Percentiles rank a stretch among this genome's conserved stretches.
Evolutionary conservation across 2,113 vertebrate species (phyloP).

Genomic region (Pardalotus punctatus): DNA sequence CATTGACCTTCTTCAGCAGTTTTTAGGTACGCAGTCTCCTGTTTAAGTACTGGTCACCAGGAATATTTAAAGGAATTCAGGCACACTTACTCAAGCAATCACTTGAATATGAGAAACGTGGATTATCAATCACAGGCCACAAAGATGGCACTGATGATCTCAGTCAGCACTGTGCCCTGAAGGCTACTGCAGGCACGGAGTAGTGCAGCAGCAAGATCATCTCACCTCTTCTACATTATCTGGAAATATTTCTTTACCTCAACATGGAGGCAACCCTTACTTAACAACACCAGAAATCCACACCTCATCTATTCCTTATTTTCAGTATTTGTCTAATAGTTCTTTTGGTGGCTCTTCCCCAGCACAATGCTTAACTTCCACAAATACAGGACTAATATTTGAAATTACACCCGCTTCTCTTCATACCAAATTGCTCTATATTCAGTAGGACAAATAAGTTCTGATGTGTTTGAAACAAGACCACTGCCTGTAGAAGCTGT

Average conservation of each 20-base stretch:
- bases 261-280: not conserved
- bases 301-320: not conserved
- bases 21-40: not conserved
- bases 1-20: too few relatives aligned
- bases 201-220: not conserved
- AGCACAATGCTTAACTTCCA: rapidly evolving
- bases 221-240: not conserved
- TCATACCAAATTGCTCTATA: not conserved
- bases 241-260: not conserved
- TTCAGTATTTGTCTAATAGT: not conserved
- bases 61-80: not conserved
- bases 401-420: not conserved
- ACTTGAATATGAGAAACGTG: not conserved
- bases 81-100: not conserved
- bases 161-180: not conserved
- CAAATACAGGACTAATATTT: not conserved
- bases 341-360: not conserved
- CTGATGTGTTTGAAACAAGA: not conserved
- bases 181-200: not conserved
- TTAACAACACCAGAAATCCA: not conserved
- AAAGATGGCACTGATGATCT: not conserved
- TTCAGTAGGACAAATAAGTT: not conserved
- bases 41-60: not conserved
- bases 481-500: not conserved
- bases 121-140: not conserved